Base-by-base conservation (phyloP, 2,797 vertebrate genomes). In the Limosa lapponica region DNA sequence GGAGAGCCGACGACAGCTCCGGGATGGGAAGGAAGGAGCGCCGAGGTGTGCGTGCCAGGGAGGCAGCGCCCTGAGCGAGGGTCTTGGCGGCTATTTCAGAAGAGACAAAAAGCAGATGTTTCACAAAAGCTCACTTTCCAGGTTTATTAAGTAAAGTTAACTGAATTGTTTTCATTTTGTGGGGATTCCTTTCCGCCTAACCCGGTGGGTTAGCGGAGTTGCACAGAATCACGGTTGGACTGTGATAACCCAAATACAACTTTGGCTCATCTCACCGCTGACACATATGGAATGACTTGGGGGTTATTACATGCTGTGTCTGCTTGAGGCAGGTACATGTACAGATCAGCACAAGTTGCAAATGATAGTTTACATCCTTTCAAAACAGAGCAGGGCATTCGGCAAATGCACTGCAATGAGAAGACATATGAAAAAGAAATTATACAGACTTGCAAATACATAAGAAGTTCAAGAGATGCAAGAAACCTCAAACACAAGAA, bases 131-230 rank as follows among this genome's bases (percentile, higher is more conserved):
- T 96, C 96, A 94, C 93, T 96, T 97, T 96, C 95, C 95, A 96
- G 95, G 94, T 97, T 97, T 97, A 97, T 97, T 97, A 97, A 97
- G 97, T 96, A 97, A 97, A 97, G 95, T 95, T 96, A 97, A 96
- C 89, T 96, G 96, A 97, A 95, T 78, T 91, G 95, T 88, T 95
- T 94, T 94, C 91, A 85, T 93, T 96, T 96, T 88, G 95, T 92
- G 92, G 93, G 93, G 91, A 94, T 95, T 97, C 97, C 95, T 95
- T 95, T 74, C 86, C 8, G n/a, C 44, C 92, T 87, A 91, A 95
- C 95, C 95, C 5, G 0, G 32, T 0, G 24, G 88, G 96, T 77
- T 80, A 93, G 94, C 90, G 89, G 94, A 90, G 95, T 67, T 78
- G 95, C 96, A 95, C 94, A 95, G 96, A 96, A 96, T 97, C 96